phyloP scores from a whole-genome alignment of 2,888 invertebrate genomes.

The Eristalis intricaria region DNA sequence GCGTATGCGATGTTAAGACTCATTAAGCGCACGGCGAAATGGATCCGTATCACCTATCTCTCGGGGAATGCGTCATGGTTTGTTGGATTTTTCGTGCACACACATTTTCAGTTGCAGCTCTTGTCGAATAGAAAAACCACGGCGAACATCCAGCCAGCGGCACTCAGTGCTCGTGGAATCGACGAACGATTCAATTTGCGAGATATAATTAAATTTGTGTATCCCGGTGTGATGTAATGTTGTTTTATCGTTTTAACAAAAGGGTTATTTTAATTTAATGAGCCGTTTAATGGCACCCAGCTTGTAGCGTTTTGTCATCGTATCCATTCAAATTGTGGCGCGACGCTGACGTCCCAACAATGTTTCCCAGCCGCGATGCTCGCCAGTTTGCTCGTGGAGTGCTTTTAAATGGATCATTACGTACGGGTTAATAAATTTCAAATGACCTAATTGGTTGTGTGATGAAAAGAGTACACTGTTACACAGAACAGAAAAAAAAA shows the following conservation, averaged over 20 bases:
- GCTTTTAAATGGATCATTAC: conserved; percentile 57
- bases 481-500: background rate
- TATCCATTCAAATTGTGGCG: conserved; percentile 24
- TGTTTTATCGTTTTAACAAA: conserved; percentile 65
- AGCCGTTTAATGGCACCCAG: conserved; percentile 65
- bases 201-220: conserved; percentile 66
- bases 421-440: conserved; percentile 60
- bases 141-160: too few species aligned
- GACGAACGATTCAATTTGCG: conserved; percentile 57
- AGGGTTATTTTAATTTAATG: conserved; percentile 72
- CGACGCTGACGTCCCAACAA: conserved; percentile 15
- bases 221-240: conserved; percentile 53
- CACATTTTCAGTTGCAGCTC: background rate
- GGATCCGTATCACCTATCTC: conserved; percentile 21
- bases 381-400: background rate
- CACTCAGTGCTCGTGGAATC: background rate
- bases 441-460: conserved; percentile 59
- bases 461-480: conserved; percentile 21
- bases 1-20: conserved; percentile 4
- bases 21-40: background rate
- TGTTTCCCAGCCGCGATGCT: conserved; percentile 6
- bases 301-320: conserved; percentile 55
- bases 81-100: conserved; percentile 4
- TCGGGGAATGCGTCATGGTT: conserved; percentile 26
- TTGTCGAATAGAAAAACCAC: conserved; percentile 2